Base-by-base conservation (phyloP, 2,113 vertebrate genomes). In the Agapornis roseicollis region DNA sequence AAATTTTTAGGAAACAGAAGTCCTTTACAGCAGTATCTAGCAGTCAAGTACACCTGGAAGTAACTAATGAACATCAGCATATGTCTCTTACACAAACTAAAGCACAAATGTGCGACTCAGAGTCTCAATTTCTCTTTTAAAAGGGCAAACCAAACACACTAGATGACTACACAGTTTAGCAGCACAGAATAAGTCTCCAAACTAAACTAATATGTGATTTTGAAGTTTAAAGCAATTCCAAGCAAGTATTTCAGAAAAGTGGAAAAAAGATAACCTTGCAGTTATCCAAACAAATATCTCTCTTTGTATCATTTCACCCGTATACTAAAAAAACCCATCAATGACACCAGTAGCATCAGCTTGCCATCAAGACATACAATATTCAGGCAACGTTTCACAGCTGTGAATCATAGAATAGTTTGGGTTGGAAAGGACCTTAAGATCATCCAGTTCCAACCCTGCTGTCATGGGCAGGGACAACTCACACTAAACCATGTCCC, bases 101-200 rank as follows among this genome's bases (percentile, higher is more conserved):
- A 23, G 4, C 18, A 85, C 12, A 63, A 37, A 58, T 1, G 4
- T 16, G 13, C n/a, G 28, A 79, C 49, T 3, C 3, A 0, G 25
- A 82, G 70, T 25, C 22, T 58, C 14, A 37, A 27, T 20, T 56
- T n/a, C 31, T 14, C 23, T 52, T 89, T 58, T 6, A 46, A 56
- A 50, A 83, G 76, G 20, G 7, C 12, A 69, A 79, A 82, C 35
- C 9, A 71, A 89, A 61, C 0, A 2, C 41, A 27, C 7, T 12
- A 58, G 24, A 46, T 35, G 31, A 85, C 25, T n/a, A 33, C 27
- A n/a, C 6, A 63, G 31, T 49, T 88, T 31, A 80, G 25, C 4
- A 37, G 18, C 1, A 2, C 22, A 84, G 80, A 74, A 8, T 41
- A 83, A 79, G 17, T 39, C 76, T 42, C n/a, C 17, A 80, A 79